Percentiles rank a stretch among this genome's conserved stretches.
Evolutionary conservation across 1,140 invertebrate genomes (phyloP).

Genomic region (Pentalonia nigronervosa): DNA sequence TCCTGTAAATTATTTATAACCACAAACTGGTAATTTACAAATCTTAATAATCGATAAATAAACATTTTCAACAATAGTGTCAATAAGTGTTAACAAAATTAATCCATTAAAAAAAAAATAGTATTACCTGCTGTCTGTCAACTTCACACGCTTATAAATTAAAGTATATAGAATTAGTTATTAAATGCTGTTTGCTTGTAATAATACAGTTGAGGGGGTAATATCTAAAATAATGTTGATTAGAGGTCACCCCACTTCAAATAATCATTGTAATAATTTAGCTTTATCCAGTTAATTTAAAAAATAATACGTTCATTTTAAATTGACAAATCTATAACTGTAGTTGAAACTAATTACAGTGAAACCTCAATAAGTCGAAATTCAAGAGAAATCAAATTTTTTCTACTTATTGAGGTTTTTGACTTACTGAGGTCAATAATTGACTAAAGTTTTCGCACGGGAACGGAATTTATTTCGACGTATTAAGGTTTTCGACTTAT

Average conservation of each 20-base stretch:
- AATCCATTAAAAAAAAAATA: neutral
- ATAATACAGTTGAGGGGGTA: neutral
- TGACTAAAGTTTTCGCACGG: too few species aligned
- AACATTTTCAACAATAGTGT: neutral
- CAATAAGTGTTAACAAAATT: neutral
- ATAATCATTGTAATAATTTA: neutral
- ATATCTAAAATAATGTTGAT: neutral
- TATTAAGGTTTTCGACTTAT: too few species aligned
- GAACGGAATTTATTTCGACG: too few species aligned
- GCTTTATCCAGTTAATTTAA: neutral
- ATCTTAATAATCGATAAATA: neutral
- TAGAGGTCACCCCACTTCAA: neutral
- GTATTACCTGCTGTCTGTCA: neutral
- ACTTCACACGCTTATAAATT: neutral
- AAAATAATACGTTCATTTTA: neutral
- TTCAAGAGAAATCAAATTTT: too few species aligned
- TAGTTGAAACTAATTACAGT: neutral
- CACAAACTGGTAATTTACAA: neutral
- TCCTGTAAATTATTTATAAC: neutral
- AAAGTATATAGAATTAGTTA: neutral
- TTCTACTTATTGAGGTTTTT: too few species aligned
- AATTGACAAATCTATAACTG: neutral
- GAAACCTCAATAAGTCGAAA: too few species aligned
- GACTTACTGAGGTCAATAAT: too few species aligned
- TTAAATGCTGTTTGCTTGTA: neutral